These are phyloP conservation scores for Acanthosepion pharaonis DNA, from an alignment of 2,888 invertebrate species.

Conservation along the genomic window DNA sequence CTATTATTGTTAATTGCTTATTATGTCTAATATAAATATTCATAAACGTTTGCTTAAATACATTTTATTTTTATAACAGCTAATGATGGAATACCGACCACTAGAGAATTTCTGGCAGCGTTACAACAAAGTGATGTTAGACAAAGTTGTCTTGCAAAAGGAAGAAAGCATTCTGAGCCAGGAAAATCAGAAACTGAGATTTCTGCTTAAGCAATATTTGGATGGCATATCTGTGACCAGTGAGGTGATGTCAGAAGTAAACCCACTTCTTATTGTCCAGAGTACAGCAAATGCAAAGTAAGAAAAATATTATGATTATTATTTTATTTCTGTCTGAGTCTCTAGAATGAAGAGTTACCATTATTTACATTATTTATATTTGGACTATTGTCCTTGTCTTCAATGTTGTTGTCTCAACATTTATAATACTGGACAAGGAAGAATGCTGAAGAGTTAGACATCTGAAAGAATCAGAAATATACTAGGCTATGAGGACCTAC, in stretches of 20 bases:
- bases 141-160: constrained; percentile 77
- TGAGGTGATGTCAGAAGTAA: constrained; percentile 73
- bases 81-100: constrained; percentile 72
- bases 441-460: too few relatives aligned
- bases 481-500: too few relatives aligned
- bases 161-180: constrained; percentile 75
- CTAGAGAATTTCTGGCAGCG: constrained; percentile 83
- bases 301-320: constrained; percentile 12
- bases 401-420: too few relatives aligned
- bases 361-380: too few relatives aligned
- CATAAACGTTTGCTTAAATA: background rate
- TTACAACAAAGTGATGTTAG: constrained; percentile 78
- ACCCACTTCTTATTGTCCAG: constrained; percentile 75
- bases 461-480: too few relatives aligned
- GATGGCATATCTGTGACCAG: constrained; percentile 75
- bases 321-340: too few relatives aligned
- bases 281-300: constrained; percentile 74
- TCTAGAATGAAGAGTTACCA: too few relatives aligned
- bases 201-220: constrained; percentile 75
- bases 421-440: too few relatives aligned
- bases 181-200: constrained; percentile 79
- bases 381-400: too few relatives aligned
- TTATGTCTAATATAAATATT: background rate
- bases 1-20: too few relatives aligned
- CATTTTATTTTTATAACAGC: constrained; percentile 56